Evolutionary conservation across 2,113 vertebrate species (phyloP).

Genomic region (Eclectus roratus): DNA sequence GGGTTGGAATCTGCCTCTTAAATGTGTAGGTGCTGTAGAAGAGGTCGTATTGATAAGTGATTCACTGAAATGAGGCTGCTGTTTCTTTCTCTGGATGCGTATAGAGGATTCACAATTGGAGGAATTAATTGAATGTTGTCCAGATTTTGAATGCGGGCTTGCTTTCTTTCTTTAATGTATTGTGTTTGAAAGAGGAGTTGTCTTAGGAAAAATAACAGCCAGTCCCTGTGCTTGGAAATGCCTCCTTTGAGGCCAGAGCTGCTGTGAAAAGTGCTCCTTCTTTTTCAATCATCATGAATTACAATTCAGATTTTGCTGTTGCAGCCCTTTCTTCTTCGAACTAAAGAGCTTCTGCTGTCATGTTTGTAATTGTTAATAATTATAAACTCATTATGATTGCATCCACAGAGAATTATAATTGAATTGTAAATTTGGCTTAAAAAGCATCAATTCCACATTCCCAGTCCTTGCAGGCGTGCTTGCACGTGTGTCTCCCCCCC

Average conservation of each 20-base stretch:
- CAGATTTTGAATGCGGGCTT: neutral
- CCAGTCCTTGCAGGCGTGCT: neutral
- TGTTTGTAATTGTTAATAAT: conserved; percentile 36
- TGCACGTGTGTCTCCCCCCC: neutral
- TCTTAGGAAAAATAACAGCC: neutral
- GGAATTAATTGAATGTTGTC: neutral
- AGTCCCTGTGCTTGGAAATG: neutral
- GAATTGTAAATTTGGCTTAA: neutral
- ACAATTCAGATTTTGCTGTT: neutral
- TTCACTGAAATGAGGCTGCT: neutral
- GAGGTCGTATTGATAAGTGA: neutral
- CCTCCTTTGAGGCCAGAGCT: neutral
- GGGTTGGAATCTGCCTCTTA: neutral
- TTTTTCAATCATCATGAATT: neutral
- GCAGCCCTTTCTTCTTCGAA: neutral
- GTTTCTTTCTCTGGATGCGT: neutral
- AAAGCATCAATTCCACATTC: neutral
- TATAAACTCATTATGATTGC: neutral
- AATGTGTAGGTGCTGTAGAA: neutral
- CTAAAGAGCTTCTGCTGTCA: neutral
- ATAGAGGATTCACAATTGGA: neutral
- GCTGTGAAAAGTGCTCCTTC: neutral
- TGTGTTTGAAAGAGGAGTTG: neutral
- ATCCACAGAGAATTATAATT: neutral
- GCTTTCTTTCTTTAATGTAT: neutral